phyloP scores from a whole-genome alignment of 2,888 invertebrate genomes.

The Phortica magna region DNA sequence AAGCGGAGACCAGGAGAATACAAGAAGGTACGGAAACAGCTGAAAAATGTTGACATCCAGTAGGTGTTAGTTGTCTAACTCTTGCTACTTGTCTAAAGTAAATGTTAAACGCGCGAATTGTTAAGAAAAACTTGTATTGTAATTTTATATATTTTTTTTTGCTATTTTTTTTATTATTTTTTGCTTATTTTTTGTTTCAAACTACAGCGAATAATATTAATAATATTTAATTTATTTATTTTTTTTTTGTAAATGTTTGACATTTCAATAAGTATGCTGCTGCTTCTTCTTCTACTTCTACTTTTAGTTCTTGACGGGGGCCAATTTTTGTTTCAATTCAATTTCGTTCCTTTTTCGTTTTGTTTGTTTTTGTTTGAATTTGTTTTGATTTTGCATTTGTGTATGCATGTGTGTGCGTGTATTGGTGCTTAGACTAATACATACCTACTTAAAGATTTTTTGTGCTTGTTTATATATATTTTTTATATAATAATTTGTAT shows the following conservation, averaged over 20 bases:
- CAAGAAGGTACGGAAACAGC: no score
- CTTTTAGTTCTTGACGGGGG: not conserved
- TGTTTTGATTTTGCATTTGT: not conserved
- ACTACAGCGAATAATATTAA: no score
- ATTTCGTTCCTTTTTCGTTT: not conserved
- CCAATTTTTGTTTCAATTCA: not conserved
- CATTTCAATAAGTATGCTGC: not conserved
- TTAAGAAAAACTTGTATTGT: no score
- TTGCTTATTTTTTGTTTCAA: no score
- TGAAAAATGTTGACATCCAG: no score
- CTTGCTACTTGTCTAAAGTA: not conserved
- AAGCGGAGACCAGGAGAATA: not conserved
- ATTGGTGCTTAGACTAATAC: slow-evolving; percentile 54
- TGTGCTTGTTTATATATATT: slow-evolving; percentile 53
- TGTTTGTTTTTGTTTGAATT: not conserved
- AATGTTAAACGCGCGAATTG: not conserved
- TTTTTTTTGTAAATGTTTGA: not conserved
- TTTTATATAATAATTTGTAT: slow-evolving; percentile 15
- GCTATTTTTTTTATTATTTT: no score
- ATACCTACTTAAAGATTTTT: slow-evolving; percentile 74
- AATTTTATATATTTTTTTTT: no score
- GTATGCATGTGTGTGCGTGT: slow-evolving; percentile 35
- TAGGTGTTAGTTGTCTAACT: no score
- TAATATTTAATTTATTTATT: no score
- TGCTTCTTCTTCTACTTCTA: not conserved